Evolutionary conservation across 2,888 invertebrate genomes (phyloP), one percentile per base, ranked within the genome.

Genomic region (Morinoia aosen): DNA sequence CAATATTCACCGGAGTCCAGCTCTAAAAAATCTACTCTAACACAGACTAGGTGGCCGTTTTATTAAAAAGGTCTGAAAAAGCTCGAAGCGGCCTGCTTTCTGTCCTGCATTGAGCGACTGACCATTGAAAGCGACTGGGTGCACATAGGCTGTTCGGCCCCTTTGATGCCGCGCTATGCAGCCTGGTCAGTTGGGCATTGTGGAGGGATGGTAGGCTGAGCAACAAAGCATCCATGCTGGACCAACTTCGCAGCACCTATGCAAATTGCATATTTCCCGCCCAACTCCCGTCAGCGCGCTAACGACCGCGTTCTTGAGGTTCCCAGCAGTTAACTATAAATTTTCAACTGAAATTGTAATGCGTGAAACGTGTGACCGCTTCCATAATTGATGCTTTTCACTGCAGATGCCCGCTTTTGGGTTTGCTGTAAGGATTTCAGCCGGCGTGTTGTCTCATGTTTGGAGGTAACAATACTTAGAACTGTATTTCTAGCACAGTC

Each of bases 141-240:
- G 93, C 93, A 93, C 48, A 93, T 93, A 93, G 93, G 93, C 93
- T 93, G 25, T 93, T 93, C 93, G 93, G 93, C 93, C 48, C 93
- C 93, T 93, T 93, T 93, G 93, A 93, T 93, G 58, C 93, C 33
- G 14, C 14, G 57, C 93, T 93, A 93, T 93, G 93, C 93, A 93
- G 93, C n/a, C 93, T 93, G 93, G 93, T 93, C 93, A 93, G 93
- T 93, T 25, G 93, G 93, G 93, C 33, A 93, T 93, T 93, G 93
- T 93, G 93, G 11, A 57, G 57, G 57, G n/a, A 93, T 33, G 93
- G 93, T 93, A 93, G 93, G 93, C 93, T 93, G 48, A n/a, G 57
- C 93, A 93, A 93, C 57, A 93, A 93, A 93, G 93, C 93, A 93
- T 93, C 93, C 57, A 57, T 93, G 93, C 93, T 93, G 93, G 93